phyloP scores from a whole-genome alignment of 2,888 invertebrate genomes.

The Hyposoter didymator region DNA sequence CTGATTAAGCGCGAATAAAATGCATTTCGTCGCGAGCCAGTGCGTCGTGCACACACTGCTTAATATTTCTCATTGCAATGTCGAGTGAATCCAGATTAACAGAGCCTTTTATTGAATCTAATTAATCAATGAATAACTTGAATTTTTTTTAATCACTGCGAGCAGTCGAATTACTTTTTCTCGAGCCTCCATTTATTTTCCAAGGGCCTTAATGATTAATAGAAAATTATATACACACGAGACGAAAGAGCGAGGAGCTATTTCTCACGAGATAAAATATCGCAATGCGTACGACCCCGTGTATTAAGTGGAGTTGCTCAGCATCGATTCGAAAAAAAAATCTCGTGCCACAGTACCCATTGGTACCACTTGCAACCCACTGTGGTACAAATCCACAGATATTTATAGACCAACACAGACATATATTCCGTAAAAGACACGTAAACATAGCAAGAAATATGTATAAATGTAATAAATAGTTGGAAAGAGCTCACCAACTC shows the following conservation, averaged over 20 bases:
- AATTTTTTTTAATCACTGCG: background rate
- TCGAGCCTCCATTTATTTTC: background rate
- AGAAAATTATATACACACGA: background rate
- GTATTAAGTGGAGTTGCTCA: slow-evolving; percentile 1
- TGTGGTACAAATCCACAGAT: background rate
- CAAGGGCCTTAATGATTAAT: background rate
- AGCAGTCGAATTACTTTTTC: background rate
- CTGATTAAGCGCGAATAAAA: slow-evolving; percentile 35
- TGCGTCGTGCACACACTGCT: background rate
- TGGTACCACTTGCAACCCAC: slow-evolving; percentile 43
- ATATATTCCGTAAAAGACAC: background rate
- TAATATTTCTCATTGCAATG: background rate
- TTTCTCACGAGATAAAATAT: slow-evolving; percentile 20
- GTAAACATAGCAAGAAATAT: background rate
- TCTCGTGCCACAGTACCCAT: slow-evolving; percentile 55
- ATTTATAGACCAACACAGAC: slow-evolving; percentile 33
- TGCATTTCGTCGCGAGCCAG: background rate
- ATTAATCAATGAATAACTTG: background rate
- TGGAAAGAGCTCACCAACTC: slow-evolving; percentile 19
- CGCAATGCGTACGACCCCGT: slow-evolving; percentile 45
- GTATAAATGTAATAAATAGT: slow-evolving; percentile 67
- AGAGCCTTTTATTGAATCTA: background rate
- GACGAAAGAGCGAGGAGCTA: background rate
- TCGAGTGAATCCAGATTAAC: background rate
- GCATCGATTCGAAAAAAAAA: slow-evolving; percentile 26